phyloP scores from a whole-genome alignment of 2,888 invertebrate species.

The Lutraria lutraria region DNA sequence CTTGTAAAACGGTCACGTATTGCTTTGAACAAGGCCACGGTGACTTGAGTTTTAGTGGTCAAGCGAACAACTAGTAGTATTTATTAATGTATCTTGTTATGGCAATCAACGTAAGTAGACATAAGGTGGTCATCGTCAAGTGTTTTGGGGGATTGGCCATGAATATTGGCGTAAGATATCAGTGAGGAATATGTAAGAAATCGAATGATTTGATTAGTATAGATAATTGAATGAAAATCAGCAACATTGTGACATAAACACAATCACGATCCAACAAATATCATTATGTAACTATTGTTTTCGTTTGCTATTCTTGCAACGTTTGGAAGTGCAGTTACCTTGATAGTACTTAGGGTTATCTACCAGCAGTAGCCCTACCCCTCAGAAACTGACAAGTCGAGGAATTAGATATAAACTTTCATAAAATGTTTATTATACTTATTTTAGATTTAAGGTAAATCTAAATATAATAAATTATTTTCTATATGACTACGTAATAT shows the following conservation, averaged over 20 bases:
- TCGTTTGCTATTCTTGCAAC: no score
- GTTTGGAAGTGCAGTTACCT: no score
- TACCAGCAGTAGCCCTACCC: no score
- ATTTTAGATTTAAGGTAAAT: no score
- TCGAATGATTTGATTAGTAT: not conserved
- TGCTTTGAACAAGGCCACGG: not conserved
- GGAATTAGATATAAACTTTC: no score
- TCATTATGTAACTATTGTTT: not conserved
- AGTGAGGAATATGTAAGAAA: not conserved
- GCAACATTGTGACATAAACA: not conserved
- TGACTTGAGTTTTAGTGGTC: slow-evolving; percentile 29
- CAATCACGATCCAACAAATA: not conserved
- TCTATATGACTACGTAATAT: no score
- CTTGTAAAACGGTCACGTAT: slow-evolving; percentile 12
- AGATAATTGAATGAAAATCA: not conserved
- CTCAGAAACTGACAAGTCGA: no score
- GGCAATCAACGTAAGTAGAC: not conserved
- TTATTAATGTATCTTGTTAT: slow-evolving; percentile 30
- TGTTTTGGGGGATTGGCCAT: not conserved
- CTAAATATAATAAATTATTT: no score
- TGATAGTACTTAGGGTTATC: no score
- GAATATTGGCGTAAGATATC: not conserved
- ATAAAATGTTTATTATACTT: no score
- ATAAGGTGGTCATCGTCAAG: not conserved
- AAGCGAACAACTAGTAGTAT: slow-evolving; percentile 2